Evolutionary conservation across 2,113 vertebrate species (phyloP).

Genomic region (Danio rerio): GRCz12tu NC_133178.1:62906001-62906500

Average conservation of each 20-base stretch:
- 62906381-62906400: background rate
- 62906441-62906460: background rate
- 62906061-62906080: slow-evolving; percentile 32
- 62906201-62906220: slow-evolving; percentile 40
- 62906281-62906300: slow-evolving; percentile 42
- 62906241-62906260: slow-evolving; percentile 39
- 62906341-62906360: slow-evolving; percentile 48
- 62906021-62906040: slow-evolving; percentile 21
- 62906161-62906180: background rate
- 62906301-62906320: slow-evolving; percentile 32
- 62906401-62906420: slow-evolving; percentile 45
- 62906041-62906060: slow-evolving; percentile 14
- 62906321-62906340: slow-evolving; percentile 41
- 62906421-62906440: slow-evolving; percentile 44
- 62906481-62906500: too few species aligned
- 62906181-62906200: background rate
- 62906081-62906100: slow-evolving; percentile 6
- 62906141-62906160: slow-evolving; percentile 5
- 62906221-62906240: slow-evolving; percentile 39
- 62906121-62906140: slow-evolving; percentile 23
- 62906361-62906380: background rate
- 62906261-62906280: slow-evolving; percentile 31
- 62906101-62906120: slow-evolving; percentile 9
- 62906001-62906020: slow-evolving; percentile 7
- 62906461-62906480: too few species aligned